Evolutionary conservation across 2,113 vertebrate species (phyloP).

Genomic region (Psittacus erithacus): DNA sequence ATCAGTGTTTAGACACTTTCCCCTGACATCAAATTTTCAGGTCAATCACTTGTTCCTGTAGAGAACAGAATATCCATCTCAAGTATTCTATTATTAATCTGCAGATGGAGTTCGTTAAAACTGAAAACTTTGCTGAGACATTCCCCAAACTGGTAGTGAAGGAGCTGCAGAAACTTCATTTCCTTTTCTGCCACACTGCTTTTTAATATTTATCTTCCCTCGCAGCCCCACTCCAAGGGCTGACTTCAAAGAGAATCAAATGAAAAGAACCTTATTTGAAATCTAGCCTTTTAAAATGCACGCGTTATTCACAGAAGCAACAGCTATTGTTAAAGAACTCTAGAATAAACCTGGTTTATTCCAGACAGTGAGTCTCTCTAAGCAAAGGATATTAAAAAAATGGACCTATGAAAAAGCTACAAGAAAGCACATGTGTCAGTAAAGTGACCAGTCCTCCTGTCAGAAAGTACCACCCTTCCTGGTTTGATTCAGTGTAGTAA

Average conservation of each 20-base stretch:
- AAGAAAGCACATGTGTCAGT: not conserved
- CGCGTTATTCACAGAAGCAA: not conserved
- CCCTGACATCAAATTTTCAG: not conserved
- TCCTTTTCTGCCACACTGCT: slow-evolving; percentile 11
- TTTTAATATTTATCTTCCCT: slow-evolving; percentile 15
- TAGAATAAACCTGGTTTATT: not conserved
- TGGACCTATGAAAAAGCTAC: not conserved
- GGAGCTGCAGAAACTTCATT: not conserved
- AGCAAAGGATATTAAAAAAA: not conserved
- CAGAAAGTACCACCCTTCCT: not conserved
- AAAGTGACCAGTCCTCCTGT: not conserved
- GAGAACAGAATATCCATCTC: slow-evolving; percentile 23
- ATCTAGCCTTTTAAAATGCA: not conserved
- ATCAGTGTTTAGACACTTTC: not conserved
- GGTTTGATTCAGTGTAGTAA: not conserved
- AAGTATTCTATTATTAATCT: slow-evolving; percentile 33
- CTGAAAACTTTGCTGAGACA: slow-evolving; percentile 9
- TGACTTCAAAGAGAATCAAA: slow-evolving; percentile 13
- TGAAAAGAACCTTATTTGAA: slow-evolving; percentile 4
- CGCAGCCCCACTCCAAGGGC: not conserved
- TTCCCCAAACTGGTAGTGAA: not conserved
- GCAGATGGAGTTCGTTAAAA: slow-evolving; percentile 43
- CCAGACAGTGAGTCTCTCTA: not conserved
- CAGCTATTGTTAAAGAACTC: not conserved
- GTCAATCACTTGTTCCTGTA: slow-evolving; percentile 16